phyloP scores from a whole-genome alignment of 2,888 invertebrate species.

The Gryllus longicercus region DNA sequence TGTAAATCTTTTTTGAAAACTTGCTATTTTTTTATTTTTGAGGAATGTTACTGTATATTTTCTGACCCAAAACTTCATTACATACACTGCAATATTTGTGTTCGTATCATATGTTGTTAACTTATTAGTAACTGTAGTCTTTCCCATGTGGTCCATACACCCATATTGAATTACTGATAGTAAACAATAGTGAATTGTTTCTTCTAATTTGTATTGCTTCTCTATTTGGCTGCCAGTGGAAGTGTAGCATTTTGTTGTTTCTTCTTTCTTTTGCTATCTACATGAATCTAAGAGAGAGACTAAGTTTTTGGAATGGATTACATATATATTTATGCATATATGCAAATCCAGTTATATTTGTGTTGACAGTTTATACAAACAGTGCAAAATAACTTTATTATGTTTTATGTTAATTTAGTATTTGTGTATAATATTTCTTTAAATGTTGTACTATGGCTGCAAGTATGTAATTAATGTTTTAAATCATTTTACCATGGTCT shows the following conservation, averaged over 20 bases:
- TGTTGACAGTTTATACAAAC: conserved; percentile 22
- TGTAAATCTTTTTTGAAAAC: too few relatives aligned
- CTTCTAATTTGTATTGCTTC: too few relatives aligned
- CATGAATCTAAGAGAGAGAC: not conserved
- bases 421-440: conserved; percentile 19
- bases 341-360: conserved; percentile 21
- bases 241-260: not conserved
- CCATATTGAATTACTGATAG: too few relatives aligned
- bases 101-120: too few relatives aligned
- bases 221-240: too few relatives aligned
- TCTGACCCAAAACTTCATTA: too few relatives aligned
- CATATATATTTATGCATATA: not conserved
- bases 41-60: too few relatives aligned
- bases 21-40: too few relatives aligned
- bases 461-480: conserved; percentile 30
- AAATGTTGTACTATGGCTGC: conserved; percentile 24
- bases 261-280: not conserved
- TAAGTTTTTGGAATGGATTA: not conserved
- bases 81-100: too few relatives aligned
- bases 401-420: conserved; percentile 22
- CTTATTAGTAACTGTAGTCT: too few relatives aligned
- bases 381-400: conserved; percentile 22
- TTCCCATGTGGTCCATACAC: too few relatives aligned
- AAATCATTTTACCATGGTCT: conserved; percentile 25
- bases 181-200: too few relatives aligned